Conservation (phyloP, 2,888 invertebrate genomes). For the Epsilonema sp. region DNA sequence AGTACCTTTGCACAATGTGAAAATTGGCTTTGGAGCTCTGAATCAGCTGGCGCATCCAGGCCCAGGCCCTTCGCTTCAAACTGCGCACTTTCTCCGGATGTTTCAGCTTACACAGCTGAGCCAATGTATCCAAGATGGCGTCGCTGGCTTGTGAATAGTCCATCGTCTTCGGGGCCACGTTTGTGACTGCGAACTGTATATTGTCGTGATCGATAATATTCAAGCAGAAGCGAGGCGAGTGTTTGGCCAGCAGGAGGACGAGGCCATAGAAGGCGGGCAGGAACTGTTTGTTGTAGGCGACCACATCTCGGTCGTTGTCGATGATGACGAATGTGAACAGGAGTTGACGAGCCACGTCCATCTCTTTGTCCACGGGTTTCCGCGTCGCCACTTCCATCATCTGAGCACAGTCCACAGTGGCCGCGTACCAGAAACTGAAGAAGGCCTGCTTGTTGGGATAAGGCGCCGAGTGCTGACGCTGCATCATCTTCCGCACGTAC, state of each 20-base stretch:
- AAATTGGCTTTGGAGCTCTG: no score
- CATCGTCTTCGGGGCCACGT: constrained; percentile 90
- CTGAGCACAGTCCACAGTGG: constrained; percentile 61
- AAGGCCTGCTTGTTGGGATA: constrained; percentile 39
- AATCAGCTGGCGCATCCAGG: no score
- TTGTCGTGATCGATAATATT: constrained; percentile 77
- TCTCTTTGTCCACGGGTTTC: no score
- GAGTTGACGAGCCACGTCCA: no score
- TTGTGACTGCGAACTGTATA: constrained; percentile 86
- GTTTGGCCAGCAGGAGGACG: constrained; percentile 67
- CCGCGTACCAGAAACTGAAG: constrained; percentile 77
- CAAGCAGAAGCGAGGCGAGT: constrained; percentile 61
- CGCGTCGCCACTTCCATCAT: not conserved
- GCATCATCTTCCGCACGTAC: not conserved
- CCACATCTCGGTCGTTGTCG: constrained; percentile 85
- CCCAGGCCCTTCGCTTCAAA: no score
- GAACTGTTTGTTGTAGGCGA: constrained; percentile 78
- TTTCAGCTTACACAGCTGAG: no score
- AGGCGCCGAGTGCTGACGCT: not conserved
- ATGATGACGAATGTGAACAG: no score
- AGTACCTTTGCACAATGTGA: no score
- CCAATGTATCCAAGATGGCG: no score
- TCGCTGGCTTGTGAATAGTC: no score
- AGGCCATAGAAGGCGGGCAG: constrained; percentile 67
- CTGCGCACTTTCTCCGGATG: no score